Conservation (phyloP, 2,888 invertebrate species). For the Autographa gamma region DNA sequence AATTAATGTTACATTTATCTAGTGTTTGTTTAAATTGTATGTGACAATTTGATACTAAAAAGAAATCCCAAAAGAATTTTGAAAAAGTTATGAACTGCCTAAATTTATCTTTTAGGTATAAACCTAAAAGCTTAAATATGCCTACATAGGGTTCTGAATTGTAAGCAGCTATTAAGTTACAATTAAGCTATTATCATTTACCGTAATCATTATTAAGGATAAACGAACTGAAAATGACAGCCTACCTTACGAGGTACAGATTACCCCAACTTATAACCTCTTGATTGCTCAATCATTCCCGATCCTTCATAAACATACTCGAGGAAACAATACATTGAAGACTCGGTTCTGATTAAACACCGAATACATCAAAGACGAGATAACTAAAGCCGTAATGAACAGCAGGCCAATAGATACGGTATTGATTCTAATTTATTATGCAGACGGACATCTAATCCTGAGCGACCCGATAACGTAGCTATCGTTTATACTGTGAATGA, state of each 20-base stretch:
- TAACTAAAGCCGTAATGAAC: conserved; percentile 66
- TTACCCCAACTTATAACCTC: conserved; percentile 41
- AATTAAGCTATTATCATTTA: background rate
- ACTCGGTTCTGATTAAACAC: conserved; percentile 51
- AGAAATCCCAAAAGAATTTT: background rate
- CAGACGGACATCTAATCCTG: conserved; percentile 72
- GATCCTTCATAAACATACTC: conserved; percentile 42
- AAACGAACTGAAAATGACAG: conserved; percentile 22
- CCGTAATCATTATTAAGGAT: background rate
- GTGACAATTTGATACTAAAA: conserved; percentile 10
- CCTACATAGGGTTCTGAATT: no score
- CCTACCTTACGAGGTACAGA: conserved; percentile 23
- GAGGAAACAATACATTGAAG: conserved; percentile 49
- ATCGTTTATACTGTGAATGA: conserved; percentile 68
- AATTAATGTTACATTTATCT: background rate
- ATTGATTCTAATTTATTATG: conserved; percentile 76
- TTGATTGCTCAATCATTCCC: conserved; percentile 44
- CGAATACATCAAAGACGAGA: conserved; percentile 51
- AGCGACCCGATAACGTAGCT: conserved; percentile 62
- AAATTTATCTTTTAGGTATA: background rate
- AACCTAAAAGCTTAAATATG: no score
- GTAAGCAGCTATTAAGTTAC: background rate
- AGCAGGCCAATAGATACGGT: conserved; percentile 60
- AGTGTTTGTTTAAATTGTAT: background rate
- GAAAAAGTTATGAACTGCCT: background rate